Base-by-base conservation (phyloP, 2,888 invertebrate species). In the Microplitis deprimator region DNA sequence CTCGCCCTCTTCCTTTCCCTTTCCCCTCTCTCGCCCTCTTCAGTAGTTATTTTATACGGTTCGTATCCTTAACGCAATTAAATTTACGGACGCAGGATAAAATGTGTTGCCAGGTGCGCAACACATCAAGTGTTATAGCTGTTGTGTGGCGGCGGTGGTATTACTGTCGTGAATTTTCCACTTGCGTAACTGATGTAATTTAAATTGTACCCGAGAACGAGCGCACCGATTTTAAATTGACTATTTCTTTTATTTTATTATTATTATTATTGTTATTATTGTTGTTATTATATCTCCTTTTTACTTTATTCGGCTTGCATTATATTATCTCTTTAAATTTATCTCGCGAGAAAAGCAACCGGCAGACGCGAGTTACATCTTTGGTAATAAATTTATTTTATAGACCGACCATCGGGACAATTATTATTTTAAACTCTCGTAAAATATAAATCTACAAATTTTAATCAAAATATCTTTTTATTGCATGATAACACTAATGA, bases 11-110 rank as follows among this genome's bases (percentile, higher is more conserved):
- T 1, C 20, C 1, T 20, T 20, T 20, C 20, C 20, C 20, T 20
- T 20, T 2, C 20, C 29, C 29, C 29, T 29, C 29, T 29, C 29
- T 29, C 29, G 3, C 29, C 29, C 29, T 0, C 29, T 29, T 29
- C 4, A 29, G 29, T 29, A 85, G 84, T 85, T 87, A 84, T 87
- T 87, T 87, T 87, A 81, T 87, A 87, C 87, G 83, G 86, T 87
- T 86, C 87, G 84, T 87, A 87, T 86, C 83, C 84, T 80, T 84
- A 82, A 84, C 81, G 87, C 83, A 84, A 81, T 80, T 86, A 86
- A 84, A 82, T 81, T 84, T 86, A 86, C 84, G 84, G 80, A 83
- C 80, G 80, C 81, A 82, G 82, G 81, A 50, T 50, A 82, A 77
- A 81, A 79, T 77, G 79, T 82, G 50, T 84, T 83, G 83, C 80